phyloP scores from a whole-genome alignment of 2,888 invertebrate species.

The Thecophora atra region DNA sequence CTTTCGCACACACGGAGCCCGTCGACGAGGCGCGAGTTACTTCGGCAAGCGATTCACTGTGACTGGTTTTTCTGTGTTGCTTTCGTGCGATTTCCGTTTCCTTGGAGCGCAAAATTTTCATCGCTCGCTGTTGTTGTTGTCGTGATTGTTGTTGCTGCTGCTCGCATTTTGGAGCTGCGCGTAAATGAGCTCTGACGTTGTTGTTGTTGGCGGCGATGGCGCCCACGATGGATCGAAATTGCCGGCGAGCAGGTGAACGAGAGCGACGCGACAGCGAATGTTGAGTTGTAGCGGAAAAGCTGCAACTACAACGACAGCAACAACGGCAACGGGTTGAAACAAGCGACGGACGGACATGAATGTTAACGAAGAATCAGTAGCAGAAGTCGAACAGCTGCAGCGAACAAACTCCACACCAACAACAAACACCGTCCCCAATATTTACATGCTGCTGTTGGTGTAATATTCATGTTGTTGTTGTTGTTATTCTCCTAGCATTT shows the following conservation, averaged over 20 bases:
- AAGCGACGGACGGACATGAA: slow-evolving; percentile 19
- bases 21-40: slow-evolving; percentile 39
- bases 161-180: slow-evolving; percentile 27
- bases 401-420: slow-evolving; percentile 9
- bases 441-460: slow-evolving; percentile 31
- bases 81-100: slow-evolving; percentile 56
- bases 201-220: background rate
- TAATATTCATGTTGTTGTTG: slow-evolving; percentile 7
- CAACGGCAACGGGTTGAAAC: slow-evolving; percentile 32
- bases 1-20: slow-evolving; percentile 2
- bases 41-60: slow-evolving; percentile 65
- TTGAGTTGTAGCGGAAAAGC: background rate
- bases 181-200: slow-evolving; percentile 23
- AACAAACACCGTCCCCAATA: slow-evolving; percentile 42
- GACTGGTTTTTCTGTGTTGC: slow-evolving; percentile 56
- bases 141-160: background rate
- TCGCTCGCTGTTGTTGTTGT: slow-evolving; percentile 32
- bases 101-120: slow-evolving; percentile 46
- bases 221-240: background rate
- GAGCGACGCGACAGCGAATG: background rate
- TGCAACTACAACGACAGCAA: slow-evolving; percentile 30
- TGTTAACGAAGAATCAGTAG: too few species aligned
- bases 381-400: too few species aligned
- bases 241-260: slow-evolving; percentile 9
- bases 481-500: background rate